Evolutionary conservation across 2,888 invertebrate species (phyloP).

Genomic region (Nomada hirtipes): DNA sequence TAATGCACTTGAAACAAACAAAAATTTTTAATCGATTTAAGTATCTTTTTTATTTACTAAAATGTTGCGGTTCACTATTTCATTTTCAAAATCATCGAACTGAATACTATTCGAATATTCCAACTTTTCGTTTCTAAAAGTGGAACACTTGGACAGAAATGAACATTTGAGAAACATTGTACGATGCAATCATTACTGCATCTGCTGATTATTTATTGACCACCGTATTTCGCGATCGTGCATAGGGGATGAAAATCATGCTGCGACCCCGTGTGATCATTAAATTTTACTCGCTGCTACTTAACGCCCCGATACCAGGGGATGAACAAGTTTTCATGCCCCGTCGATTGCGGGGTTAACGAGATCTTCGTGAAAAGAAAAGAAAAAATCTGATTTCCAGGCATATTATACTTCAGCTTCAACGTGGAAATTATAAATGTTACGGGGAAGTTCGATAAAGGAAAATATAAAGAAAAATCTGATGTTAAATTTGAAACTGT

Average conservation of each 20-base stretch:
- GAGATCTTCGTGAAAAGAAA: neutral
- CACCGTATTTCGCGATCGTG: neutral
- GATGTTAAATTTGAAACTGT: neutral
- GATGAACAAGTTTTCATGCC: slow-evolving; percentile 23
- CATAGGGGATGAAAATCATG: slow-evolving; percentile 1
- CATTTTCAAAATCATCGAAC: too few species aligned
- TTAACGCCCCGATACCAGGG: slow-evolving; percentile 9
- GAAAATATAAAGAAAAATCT: neutral
- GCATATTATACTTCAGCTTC: neutral
- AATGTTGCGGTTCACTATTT: too few species aligned
- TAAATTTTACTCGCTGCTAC: slow-evolving; percentile 30
- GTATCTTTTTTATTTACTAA: too few species aligned
- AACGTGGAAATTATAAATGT: neutral
- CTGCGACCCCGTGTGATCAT: neutral
- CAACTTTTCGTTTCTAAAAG: too few species aligned
- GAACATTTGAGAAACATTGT: neutral
- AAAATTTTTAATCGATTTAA: too few species aligned
- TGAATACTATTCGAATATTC: too few species aligned
- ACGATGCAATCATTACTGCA: neutral
- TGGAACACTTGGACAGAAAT: neutral
- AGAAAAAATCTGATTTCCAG: slow-evolving; percentile 4
- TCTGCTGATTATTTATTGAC: neutral
- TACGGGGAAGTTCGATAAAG: neutral
- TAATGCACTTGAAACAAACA: too few species aligned
- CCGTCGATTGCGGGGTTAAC: slow-evolving; percentile 6